Base-by-base conservation (phyloP, 2,113 vertebrate species). In the Axis porcinus region DNA sequence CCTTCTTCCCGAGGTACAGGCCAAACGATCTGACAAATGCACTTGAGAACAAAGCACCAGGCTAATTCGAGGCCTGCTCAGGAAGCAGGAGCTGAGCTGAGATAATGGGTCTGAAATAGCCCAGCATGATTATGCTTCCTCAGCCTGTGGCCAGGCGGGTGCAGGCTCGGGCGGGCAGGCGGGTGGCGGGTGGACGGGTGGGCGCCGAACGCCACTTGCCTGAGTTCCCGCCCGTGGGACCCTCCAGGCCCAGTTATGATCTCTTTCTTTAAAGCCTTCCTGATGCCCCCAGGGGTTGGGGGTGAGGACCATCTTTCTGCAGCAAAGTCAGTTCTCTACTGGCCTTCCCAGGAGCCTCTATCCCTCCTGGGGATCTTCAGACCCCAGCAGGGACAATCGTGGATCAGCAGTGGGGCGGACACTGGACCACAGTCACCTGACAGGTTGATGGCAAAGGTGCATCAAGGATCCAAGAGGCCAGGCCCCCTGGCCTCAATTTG, bases 61-160 rank as follows among this genome's bases (percentile, higher is more conserved):
- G 95, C 97, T 98, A 98, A 98, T 98, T 98, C 91, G 25, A 94
- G 98, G 96, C 97, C 97, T 98, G 95, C 97, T 98, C 98, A 98
- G 97, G 98, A 98, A 98, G 96, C 97, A 92, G 96, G 95, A 97
- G 97, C 98, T 98, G 98, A 98, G 98, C 98, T 98, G 97, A 98
- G 98, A 98, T 98, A 98, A 98, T 98, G 97, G 97, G 87, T 98
- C 98, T 98, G 96, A 98, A 98, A 98, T 98, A 98, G 97, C 96
- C 97, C 95, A 93, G 97, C 92, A 83, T 81, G 94, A 97, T 98
- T 97, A 97, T 97, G 97, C 96, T 97, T 97, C 97, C 97, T 98
- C 97, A 98, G 97, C 96, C 95, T 98, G 97, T 98, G 97, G 95
- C 96, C 95, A 96, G 92, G 94, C 92, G 30, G 90, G 94, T 74